phyloP scores from a whole-genome alignment of 2,888 invertebrate species.

The Bellardia bayeri region DNA sequence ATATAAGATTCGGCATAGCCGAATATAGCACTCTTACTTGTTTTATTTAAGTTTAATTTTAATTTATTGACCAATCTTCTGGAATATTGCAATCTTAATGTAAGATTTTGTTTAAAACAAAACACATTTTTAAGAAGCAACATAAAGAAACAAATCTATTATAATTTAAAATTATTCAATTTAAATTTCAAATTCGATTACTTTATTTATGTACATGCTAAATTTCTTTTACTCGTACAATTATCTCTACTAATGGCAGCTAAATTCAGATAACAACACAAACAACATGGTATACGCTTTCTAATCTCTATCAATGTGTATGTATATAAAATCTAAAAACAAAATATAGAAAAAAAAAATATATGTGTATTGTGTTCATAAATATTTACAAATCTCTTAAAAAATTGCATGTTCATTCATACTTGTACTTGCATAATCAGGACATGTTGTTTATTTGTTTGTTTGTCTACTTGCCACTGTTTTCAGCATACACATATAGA shows the following conservation, averaged over 20 bases:
- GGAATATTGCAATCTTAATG: too few relatives aligned
- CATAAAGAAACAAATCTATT: too few relatives aligned
- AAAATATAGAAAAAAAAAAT: constrained; percentile 9
- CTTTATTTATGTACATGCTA: too few relatives aligned
- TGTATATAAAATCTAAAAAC: not conserved
- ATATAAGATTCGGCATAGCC: too few relatives aligned
- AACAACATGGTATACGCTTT: constrained; percentile 47
- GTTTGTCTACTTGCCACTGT: constrained; percentile 59
- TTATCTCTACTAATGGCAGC: not conserved
- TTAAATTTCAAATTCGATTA: too few relatives aligned
- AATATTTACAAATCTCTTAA: constrained; percentile 73
- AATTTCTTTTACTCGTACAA: not conserved
- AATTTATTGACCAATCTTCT: too few relatives aligned
- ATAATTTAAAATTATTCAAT: too few relatives aligned
- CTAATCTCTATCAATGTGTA: constrained; percentile 54
- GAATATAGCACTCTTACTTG: too few relatives aligned
- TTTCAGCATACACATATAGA: constrained; percentile 15
- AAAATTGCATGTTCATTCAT: constrained; percentile 62
- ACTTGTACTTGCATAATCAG: constrained; percentile 68
- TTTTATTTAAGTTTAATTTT: too few relatives aligned
- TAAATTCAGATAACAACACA: not conserved
- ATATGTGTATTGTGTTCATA: constrained; percentile 44
- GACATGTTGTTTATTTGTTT: constrained; percentile 66
- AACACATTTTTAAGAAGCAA: too few relatives aligned
- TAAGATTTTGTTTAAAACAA: too few relatives aligned